Evolutionary conservation across 2,797 vertebrate species (phyloP), one percentile per base, ranked within the genome.

Genomic region (Sebastiscus tertius): DNA sequence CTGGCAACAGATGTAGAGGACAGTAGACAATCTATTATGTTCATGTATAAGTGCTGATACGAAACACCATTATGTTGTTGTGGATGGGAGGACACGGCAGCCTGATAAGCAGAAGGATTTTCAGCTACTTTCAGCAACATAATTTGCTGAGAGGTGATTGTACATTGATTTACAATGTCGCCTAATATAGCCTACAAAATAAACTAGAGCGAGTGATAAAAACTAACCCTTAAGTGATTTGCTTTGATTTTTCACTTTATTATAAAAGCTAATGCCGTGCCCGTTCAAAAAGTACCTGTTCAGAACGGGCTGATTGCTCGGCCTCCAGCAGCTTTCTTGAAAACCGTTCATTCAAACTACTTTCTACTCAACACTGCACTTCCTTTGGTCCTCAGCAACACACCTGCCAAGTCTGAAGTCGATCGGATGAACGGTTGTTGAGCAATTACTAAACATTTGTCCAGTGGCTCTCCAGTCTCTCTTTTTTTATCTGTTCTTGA

Each of bases 1-100:
- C 77, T 82, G 85, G 68, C 62, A 89, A 78, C 87, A 93, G 88
- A 91, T 91, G 92, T 76, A 81, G 82, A 86, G 78, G 75, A 76
- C 84, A 83, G 80, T 70, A 71, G 77, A 87, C 73, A 75, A 81
- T 89, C 84, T 85, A 86, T 90, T 89, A 90, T 73, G 59, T 80
- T 81, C 81, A 75, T 83, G 77, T 90, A 71, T 64, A 77, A 90
- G 60, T 74, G 86, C 83, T 87, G 83, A 88, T 90, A 83, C 75
- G 78, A 85, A 92, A 79, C 77, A 79, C 42, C 31, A 61, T 71
- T 34, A 80, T 74, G 80, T 36, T 84, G 83, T 64, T 68, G 55
- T 80, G 79, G 85, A 83, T 85, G 76, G 58, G 52, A 77, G 72
- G 63, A 80, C 83, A 58, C 22, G 0, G 9, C 29, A 13, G 52